Percentiles rank a stretch among this genome's conserved stretches.
phyloP scores from a whole-genome alignment of 2,113 vertebrate genomes.

The Trinectes maculatus region DNA sequence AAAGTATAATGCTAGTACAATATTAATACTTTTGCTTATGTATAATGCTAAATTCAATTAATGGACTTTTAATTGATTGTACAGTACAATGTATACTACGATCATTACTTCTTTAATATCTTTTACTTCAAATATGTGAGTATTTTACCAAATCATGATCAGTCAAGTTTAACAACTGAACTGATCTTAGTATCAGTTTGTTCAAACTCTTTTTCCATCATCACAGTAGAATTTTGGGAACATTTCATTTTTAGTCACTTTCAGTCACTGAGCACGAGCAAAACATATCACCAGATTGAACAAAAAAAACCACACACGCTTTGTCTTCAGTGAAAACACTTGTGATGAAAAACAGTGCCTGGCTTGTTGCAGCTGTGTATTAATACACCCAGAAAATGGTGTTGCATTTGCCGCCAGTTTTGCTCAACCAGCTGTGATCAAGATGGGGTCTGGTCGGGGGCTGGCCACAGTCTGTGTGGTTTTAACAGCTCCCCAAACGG shows the following conservation, averaged over 20 bases:
- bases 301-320: background rate
- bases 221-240: too few species aligned
- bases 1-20: too few species aligned
- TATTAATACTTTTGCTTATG: too few species aligned
- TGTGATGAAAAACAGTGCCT: conserved; percentile 61
- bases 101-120: too few species aligned
- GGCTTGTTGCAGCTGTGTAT: conserved; percentile 64
- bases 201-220: too few species aligned
- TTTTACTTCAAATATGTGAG: too few species aligned
- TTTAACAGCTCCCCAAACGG: conserved; percentile 59
- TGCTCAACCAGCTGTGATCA: conserved; percentile 74
- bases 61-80: too few species aligned
- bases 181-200: too few species aligned
- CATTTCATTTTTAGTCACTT: background rate
- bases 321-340: conserved; percentile 59
- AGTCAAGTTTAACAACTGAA: too few species aligned
- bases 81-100: too few species aligned
- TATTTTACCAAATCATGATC: too few species aligned
- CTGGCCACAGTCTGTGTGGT: conserved; percentile 60
- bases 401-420: conserved; percentile 70
- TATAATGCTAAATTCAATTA: too few species aligned
- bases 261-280: background rate
- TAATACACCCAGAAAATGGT: conserved; percentile 77
- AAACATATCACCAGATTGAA: background rate
- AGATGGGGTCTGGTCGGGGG: conserved; percentile 33